Evolutionary conservation across 1,140 invertebrate genomes (phyloP), one percentile per base, ranked within the genome.

Genomic region (Drosophila pandora): DNA sequence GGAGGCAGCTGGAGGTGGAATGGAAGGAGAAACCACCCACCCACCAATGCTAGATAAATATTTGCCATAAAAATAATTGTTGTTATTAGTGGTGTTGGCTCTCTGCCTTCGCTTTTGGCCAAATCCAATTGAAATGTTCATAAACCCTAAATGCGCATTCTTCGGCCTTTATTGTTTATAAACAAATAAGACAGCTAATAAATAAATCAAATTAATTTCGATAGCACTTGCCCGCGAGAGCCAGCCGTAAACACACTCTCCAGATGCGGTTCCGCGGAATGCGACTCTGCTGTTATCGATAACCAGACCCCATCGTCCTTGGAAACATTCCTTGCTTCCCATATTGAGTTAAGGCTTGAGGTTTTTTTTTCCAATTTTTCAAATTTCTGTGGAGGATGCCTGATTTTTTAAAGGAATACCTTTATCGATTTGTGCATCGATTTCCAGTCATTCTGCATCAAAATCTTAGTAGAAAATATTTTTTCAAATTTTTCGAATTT

Each of bases 141-240:
- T 88, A 75, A 82, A 82, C 78, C 82, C 67, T 74, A 88, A 87
- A 87, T 88, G 82, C 82, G 79, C 83, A 87, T 88, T 88, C 83
- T 79, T 68, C 53, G 34, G 64, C 83, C 55, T 85, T 85, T 87
- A 85, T 85, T 87, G 82, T 87, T 87, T 87, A 87, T 87, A 87
- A 87, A 87, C 82, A 88, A 87, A 87, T 88, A 87, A 87, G 62
- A 64, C 70, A 87, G 82, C 82, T 79, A 87, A 87, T 87, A 87
- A 87, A 87, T 87, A 88, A 87, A 87, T 87, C 83, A 87, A 88
- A 78, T 85, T 85, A 73, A 84, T 76, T 73, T 76, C 52, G n/a
- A 55, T 68, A n/a, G 23, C 65, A 47, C 61, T 34, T 28, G 25
- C 12, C 37, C 13, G 63, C 55, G 30, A 12, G 49, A 10, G 13